Conservation (phyloP, 2,113 vertebrate species). For the Pipa parva region DNA sequence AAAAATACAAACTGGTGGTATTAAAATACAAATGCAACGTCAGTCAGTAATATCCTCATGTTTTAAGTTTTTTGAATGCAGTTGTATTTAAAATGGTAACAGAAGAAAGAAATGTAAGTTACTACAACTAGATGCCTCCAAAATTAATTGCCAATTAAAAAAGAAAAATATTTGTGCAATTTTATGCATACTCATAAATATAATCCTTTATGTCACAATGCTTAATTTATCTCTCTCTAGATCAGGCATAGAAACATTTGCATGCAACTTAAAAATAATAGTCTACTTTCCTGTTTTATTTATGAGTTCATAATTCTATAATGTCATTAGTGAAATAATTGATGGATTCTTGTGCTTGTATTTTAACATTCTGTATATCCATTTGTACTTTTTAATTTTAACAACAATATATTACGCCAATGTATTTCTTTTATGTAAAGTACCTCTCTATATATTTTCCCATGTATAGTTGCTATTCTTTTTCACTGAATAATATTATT, state of each 20-base stretch:
- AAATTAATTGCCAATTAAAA: slow-evolving; percentile 86
- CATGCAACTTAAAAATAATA: slow-evolving; percentile 78
- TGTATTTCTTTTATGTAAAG: background rate
- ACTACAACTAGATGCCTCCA: slow-evolving; percentile 69
- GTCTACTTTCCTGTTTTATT: slow-evolving; percentile 73
- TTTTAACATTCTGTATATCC: slow-evolving; percentile 65
- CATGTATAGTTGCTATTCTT: background rate
- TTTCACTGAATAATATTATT: background rate
- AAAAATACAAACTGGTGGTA: too few relatives aligned
- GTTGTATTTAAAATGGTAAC: slow-evolving; percentile 68
- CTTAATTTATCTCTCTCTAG: slow-evolving; percentile 77
- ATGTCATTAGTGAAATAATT: slow-evolving; percentile 58
- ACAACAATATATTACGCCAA: background rate
- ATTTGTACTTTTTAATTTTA: background rate
- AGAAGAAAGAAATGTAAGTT: slow-evolving; percentile 65
- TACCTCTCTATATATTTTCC: background rate
- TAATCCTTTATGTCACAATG: slow-evolving; percentile 75
- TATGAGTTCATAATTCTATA: slow-evolving; percentile 71
- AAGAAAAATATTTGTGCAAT: slow-evolving; percentile 82
- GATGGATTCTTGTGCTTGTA: slow-evolving; percentile 70
- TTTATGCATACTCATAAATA: slow-evolving; percentile 76
- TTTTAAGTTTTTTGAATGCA: slow-evolving; percentile 74
- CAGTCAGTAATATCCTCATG: too few relatives aligned
- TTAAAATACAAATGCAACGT: too few relatives aligned
- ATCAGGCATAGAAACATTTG: slow-evolving; percentile 75